phyloP scores from a whole-genome alignment of 2,113 vertebrate genomes.

The Hylia prasina region DNA sequence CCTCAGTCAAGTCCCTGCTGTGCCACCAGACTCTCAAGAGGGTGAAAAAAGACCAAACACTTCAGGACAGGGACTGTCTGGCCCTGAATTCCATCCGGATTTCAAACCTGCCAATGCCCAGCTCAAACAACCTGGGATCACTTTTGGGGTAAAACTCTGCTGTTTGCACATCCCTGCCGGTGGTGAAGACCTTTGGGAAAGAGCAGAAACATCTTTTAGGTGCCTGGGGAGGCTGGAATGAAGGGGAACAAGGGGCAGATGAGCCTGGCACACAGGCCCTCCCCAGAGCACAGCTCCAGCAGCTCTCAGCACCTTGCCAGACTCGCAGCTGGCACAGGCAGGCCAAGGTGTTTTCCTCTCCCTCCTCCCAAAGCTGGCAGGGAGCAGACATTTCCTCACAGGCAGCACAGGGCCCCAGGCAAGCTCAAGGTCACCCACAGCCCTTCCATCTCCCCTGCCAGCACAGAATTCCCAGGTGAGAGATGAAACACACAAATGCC shows the following conservation, averaged over 20 bases:
- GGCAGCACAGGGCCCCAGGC: background rate
- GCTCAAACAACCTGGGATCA: fast-evolving
- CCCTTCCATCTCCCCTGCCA: background rate
- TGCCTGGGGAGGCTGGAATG: fast-evolving
- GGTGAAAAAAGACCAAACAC: background rate
- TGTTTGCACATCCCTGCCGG: background rate
- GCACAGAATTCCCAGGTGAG: constrained; percentile 1
- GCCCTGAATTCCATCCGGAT: fast-evolving
- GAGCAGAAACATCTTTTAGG: background rate
- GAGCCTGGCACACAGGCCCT: background rate
- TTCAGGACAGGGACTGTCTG: background rate
- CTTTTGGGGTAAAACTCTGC: fast-evolving
- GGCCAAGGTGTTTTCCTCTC: background rate
- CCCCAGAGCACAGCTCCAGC: background rate
- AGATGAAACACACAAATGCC: constrained; percentile 28
- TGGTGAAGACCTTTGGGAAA: background rate
- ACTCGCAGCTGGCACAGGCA: background rate
- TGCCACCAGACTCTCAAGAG: background rate
- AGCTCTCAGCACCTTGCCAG: background rate
- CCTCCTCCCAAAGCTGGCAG: background rate
- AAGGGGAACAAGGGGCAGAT: background rate
- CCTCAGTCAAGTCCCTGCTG: background rate
- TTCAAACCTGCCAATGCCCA: background rate
- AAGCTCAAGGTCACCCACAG: background rate
- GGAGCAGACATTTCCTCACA: background rate